Conservation (phyloP, 2,113 vertebrate species). For the Alligator sinensis region DNA sequence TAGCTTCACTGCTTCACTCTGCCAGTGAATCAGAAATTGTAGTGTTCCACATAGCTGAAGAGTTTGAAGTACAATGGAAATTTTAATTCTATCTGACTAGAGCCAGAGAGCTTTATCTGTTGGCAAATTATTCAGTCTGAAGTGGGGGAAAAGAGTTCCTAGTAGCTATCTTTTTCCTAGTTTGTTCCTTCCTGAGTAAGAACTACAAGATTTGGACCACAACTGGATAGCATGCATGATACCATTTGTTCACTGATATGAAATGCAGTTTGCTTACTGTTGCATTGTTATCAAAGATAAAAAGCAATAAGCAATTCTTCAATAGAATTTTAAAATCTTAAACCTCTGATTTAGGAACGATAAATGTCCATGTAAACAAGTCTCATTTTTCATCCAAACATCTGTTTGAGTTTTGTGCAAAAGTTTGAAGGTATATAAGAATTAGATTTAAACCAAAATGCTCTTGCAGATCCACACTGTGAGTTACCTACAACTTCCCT, state of each 20-base stretch:
- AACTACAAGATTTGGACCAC: slow-evolving; percentile 5
- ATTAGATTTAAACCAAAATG: slow-evolving; percentile 34
- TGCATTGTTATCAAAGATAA: slow-evolving; percentile 52
- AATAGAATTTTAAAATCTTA: background rate
- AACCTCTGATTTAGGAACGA: background rate
- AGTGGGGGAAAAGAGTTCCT: slow-evolving; percentile 22
- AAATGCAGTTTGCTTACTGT: slow-evolving; percentile 42
- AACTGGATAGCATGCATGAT: slow-evolving; percentile 37
- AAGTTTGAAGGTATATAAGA: background rate
- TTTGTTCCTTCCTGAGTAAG: slow-evolving; percentile 46
- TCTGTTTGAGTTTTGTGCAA: slow-evolving; percentile 16
- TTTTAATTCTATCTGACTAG: too few species aligned
- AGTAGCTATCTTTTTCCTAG: slow-evolving; percentile 40
- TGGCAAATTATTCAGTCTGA: slow-evolving; percentile 4
- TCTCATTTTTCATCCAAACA: background rate
- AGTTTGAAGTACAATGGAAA: background rate
- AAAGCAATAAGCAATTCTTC: slow-evolving; percentile 40
- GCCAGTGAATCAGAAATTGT: background rate
- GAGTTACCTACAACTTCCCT: background rate
- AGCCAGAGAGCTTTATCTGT: background rate
- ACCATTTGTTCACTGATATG: slow-evolving; percentile 38
- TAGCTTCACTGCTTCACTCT: background rate
- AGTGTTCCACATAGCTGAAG: too few species aligned
- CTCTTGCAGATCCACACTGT: background rate
- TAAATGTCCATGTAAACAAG: slow-evolving; percentile 11